Conservation (phyloP, 2,888 invertebrate species). For the Ormyrus nitidulus region DNA sequence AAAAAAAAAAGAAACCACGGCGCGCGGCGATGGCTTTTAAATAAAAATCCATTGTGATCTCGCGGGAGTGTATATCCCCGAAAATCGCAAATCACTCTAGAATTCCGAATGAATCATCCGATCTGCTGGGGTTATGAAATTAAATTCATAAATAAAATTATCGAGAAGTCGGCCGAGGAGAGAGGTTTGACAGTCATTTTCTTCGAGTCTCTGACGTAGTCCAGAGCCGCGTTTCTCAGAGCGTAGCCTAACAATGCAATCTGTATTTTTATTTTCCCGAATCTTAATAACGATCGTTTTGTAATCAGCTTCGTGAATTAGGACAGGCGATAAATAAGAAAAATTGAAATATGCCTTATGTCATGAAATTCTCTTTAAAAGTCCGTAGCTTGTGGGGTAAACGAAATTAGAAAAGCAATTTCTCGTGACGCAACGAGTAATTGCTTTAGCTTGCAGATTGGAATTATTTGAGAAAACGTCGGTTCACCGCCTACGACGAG, state of each 20-base stretch:
- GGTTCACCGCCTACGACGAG: too few species aligned
- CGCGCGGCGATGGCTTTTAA: neutral
- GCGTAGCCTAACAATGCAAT: neutral
- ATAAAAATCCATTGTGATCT: constrained; percentile 40
- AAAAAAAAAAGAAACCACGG: constrained; percentile 26
- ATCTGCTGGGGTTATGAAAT: constrained; percentile 17
- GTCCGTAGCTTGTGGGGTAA: too few species aligned
- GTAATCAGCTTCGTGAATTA: constrained; percentile 3
- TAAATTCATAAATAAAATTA: constrained; percentile 52
- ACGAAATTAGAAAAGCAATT: too few species aligned
- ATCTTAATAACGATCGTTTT: too few species aligned
- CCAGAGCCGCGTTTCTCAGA: neutral
- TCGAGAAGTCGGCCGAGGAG: neutral
- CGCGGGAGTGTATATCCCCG: constrained; percentile 1
- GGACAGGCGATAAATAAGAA: too few species aligned
- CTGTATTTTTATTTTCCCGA: neutral
- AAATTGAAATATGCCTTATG: too few species aligned
- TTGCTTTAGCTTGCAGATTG: too few species aligned
- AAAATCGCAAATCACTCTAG: constrained; percentile 49
- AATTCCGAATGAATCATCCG: constrained; percentile 37
- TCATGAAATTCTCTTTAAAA: too few species aligned
- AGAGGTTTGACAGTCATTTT: constrained; percentile 39
- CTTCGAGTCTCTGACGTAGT: constrained; percentile 17
- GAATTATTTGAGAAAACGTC: too few species aligned
- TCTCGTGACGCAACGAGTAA: too few species aligned